These are phyloP conservation scores for Drosophila pseudoananassae DNA, from an alignment of 1,140 invertebrate species.

Conservation along the genomic window DNA sequence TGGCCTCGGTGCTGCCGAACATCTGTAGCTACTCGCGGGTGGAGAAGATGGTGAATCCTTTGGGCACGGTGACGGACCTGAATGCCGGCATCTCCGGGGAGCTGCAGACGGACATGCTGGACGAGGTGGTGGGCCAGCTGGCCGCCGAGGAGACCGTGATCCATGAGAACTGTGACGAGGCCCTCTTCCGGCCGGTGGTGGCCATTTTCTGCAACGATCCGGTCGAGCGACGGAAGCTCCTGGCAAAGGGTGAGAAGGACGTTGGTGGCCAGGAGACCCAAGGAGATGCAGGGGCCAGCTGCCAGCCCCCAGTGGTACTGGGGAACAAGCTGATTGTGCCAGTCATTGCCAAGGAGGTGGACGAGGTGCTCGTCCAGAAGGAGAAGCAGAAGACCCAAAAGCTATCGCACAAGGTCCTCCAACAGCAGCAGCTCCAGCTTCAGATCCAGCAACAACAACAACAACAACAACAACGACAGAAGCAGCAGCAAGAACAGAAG, in stretches of 20 bases:
- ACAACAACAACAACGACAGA: slow-evolving; percentile 79
- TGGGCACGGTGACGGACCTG: slow-evolving; percentile 87
- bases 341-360: slow-evolving; percentile 78
- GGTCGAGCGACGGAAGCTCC: slow-evolving; percentile 40
- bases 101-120: slow-evolving; percentile 85
- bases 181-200: slow-evolving; percentile 87
- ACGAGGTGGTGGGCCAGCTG: slow-evolving; percentile 80
- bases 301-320: slow-evolving; percentile 67
- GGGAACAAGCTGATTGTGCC: slow-evolving; percentile 79
- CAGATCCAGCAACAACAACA: slow-evolving; percentile 15
- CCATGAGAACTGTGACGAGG: slow-evolving; percentile 87
- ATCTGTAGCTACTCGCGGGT: slow-evolving; percentile 69
- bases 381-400: slow-evolving; percentile 84
- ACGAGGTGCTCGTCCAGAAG: slow-evolving; percentile 84
- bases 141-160: slow-evolving; percentile 84
- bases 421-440: slow-evolving; percentile 78
- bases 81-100: slow-evolving; percentile 84
- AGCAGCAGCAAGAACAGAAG: slow-evolving; percentile 24
- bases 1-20: slow-evolving; percentile 71
- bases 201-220: slow-evolving; percentile 81
- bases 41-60: slow-evolving; percentile 88
- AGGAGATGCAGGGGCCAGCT: slow-evolving; percentile 19
- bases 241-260: slow-evolving; percentile 10
- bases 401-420: slow-evolving; percentile 73
- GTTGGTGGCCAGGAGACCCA: not conserved